Conservation (phyloP, 1,140 invertebrate genomes). For the Calliopsis andreniformis region DNA sequence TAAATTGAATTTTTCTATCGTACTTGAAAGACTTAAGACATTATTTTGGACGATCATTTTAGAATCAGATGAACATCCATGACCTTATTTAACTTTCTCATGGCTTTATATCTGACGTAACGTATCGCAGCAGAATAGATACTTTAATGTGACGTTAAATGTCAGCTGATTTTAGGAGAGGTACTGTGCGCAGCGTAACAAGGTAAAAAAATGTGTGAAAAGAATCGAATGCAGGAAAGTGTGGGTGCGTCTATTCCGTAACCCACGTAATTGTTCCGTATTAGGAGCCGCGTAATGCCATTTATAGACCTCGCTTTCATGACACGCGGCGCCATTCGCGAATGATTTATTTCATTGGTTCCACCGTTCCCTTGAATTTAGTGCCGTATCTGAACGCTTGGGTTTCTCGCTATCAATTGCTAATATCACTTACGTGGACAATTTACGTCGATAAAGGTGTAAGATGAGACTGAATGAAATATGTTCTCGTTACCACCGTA, state of each 20-base stretch:
- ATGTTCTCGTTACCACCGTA: not conserved
- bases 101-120: too few relatives aligned
- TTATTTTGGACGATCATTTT: too few relatives aligned
- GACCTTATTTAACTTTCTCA: too few relatives aligned
- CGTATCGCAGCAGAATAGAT: too few relatives aligned
- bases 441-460: not conserved
- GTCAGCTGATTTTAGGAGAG: not conserved
- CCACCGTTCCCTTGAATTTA: slow-evolving; percentile 44
- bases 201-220: not conserved
- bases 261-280: slow-evolving; percentile 70
- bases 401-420: slow-evolving; percentile 4
- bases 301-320: slow-evolving; percentile 60
- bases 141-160: not conserved
- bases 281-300: slow-evolving; percentile 67
- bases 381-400: slow-evolving; percentile 13
- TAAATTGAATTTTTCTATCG: too few relatives aligned
- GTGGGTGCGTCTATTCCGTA: slow-evolving; percentile 56
- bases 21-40: too few relatives aligned
- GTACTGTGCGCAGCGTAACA: not conserved
- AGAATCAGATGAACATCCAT: too few relatives aligned
- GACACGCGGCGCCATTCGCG: slow-evolving; percentile 61
- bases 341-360: slow-evolving; percentile 64
- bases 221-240: slow-evolving; percentile 11
- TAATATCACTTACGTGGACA: not conserved
- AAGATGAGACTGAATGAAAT: not conserved